Conservation (phyloP, 2,797 vertebrate species). For the Ibycter americanus region DNA sequence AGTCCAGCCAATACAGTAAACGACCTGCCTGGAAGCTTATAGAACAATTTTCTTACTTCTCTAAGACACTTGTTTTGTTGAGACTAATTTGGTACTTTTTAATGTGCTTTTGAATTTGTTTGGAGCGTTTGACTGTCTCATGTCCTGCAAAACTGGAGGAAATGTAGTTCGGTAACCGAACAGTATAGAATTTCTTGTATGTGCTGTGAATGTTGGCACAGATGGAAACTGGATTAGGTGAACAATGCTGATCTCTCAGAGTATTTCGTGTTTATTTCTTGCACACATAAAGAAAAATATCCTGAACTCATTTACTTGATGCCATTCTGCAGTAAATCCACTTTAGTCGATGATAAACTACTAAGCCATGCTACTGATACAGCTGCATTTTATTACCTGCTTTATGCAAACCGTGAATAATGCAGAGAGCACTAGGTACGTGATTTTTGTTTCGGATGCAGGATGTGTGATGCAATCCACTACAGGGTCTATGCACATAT, state of each 20-base stretch:
- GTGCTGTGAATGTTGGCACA: neutral
- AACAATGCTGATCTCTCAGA: neutral
- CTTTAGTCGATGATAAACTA: neutral
- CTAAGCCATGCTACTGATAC: neutral
- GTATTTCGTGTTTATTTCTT: neutral
- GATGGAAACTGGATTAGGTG: neutral
- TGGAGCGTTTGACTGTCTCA: neutral
- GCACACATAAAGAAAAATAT: neutral
- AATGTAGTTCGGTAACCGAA: neutral
- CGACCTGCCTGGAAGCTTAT: neutral
- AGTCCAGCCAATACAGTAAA: neutral
- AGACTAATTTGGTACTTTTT: neutral
- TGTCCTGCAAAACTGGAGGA: neutral
- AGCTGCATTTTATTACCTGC: conserved; percentile 3
- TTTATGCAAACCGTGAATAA: neutral
- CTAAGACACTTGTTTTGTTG: neutral
- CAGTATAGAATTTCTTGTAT: conserved; percentile 11
- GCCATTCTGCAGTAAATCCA: conserved; percentile 21
- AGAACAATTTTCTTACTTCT: neutral
- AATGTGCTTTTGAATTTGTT: neutral
- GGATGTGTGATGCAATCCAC: conserved; percentile 26
- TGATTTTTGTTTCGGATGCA: conserved; percentile 21
- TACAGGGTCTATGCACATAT: conserved; percentile 11
- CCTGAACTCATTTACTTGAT: neutral
- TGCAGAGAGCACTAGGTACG: neutral